Evolutionary conservation across 2,113 vertebrate species (phyloP).

Genomic region (Bos taurus): ARS-UCD2.0 NC_037338.1:63145001-63145500

Average conservation of each 20-base stretch:
- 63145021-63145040: neutral
- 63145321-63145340: neutral
- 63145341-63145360: neutral
- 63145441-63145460: neutral
- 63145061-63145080: neutral
- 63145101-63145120: neutral
- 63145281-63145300: neutral
- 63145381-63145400: neutral
- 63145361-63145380: neutral
- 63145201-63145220: neutral
- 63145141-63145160: neutral
- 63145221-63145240: neutral
- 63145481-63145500: neutral
- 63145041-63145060: neutral
- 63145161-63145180: neutral
- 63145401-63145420: conserved; percentile 24
- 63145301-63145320: conserved; percentile 30
- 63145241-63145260: neutral
- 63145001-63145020: neutral
- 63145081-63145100: neutral
- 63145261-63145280: neutral
- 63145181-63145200: neutral
- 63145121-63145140: neutral
- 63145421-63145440: neutral
- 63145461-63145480: conserved; percentile 19